Conservation (phyloP, 2,113 vertebrate genomes). For the Tretioscincus oriximinensis region DNA sequence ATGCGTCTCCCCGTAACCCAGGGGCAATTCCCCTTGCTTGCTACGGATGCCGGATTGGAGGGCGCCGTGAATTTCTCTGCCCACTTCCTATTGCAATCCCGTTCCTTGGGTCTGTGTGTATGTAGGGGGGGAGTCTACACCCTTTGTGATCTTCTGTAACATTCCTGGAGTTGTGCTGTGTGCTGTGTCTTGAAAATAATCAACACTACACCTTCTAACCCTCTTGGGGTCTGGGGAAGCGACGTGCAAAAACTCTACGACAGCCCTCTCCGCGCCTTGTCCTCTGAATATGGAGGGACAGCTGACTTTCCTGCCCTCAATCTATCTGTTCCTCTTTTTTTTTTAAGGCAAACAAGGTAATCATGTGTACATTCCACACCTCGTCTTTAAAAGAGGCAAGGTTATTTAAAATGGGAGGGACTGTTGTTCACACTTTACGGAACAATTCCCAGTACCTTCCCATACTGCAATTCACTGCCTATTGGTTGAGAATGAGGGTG, state of each 20-base stretch:
- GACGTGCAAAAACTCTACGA: neutral
- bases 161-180: constrained; percentile 23
- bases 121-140: neutral
- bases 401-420: neutral
- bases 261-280: too few relatives aligned
- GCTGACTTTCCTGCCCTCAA: constrained; percentile 6
- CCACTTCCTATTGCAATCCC: neutral
- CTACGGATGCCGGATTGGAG: too few relatives aligned
- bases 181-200: constrained; percentile 4
- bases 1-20: neutral
- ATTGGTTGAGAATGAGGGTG: neutral
- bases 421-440: neutral
- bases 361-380: constrained; percentile 13
- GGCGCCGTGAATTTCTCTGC: neutral
- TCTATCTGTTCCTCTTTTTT: neutral
- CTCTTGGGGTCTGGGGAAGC: neutral
- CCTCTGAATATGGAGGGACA: neutral
- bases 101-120: neutral
- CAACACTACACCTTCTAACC: neutral
- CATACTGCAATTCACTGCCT: constrained; percentile 26
- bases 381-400: neutral
- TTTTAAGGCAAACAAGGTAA: neutral
- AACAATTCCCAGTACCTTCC: neutral
- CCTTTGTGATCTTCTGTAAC: constrained; percentile 12
- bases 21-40: neutral